Percentiles rank a stretch among this genome's conserved stretches.
These are phyloP conservation scores for Epinephelus awoara DNA, from an alignment of 2,797 vertebrate species.

Conservation along the genomic window DNA sequence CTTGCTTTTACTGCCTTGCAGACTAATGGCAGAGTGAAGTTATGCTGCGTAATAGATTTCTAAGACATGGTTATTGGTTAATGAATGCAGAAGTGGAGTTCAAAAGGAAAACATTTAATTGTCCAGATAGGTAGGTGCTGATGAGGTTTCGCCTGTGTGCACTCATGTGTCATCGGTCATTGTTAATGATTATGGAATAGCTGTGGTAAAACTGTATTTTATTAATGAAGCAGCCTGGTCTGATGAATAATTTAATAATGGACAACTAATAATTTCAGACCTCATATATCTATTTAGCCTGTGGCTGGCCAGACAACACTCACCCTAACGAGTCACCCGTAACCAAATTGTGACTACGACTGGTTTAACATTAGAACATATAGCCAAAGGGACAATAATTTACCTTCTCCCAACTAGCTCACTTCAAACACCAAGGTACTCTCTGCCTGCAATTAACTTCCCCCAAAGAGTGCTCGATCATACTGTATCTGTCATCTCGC, in stretches of 20 bases:
- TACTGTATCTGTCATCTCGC: conserved; percentile 78
- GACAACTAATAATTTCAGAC: conserved; percentile 54
- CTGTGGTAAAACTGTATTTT: conserved; percentile 44
- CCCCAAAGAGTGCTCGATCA: conserved; percentile 80
- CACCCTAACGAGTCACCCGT: conserved; percentile 32
- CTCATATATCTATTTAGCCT: conserved; percentile 43
- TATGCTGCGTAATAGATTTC: conserved; percentile 73
- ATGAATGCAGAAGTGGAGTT: conserved; percentile 79
- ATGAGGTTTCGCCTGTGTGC: conserved; percentile 33
- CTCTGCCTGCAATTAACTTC: conserved; percentile 75
- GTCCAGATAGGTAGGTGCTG: conserved; percentile 44
- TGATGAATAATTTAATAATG: conserved; percentile 55
- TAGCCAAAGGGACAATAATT: conserved; percentile 61
- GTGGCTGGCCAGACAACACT: conserved; percentile 47
- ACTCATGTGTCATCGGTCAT: conserved; percentile 54
- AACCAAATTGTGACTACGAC: conserved; percentile 51
- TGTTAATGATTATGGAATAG: conserved; percentile 55
- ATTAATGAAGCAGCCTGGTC: conserved; percentile 46
- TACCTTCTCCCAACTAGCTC: conserved; percentile 56
- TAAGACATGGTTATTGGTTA: conserved; percentile 75
- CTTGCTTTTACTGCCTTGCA: conserved; percentile 78
- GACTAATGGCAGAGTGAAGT: conserved; percentile 81
- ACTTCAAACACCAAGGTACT: conserved; percentile 61
- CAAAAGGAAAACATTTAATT: conserved; percentile 71
- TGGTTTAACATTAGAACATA: conserved; percentile 48